Percentiles rank a stretch among this genome's conserved stretches.
These are phyloP conservation scores for Hyperopisus bebe DNA, from an alignment of 2,113 vertebrate species.

Conservation along the genomic window DNA sequence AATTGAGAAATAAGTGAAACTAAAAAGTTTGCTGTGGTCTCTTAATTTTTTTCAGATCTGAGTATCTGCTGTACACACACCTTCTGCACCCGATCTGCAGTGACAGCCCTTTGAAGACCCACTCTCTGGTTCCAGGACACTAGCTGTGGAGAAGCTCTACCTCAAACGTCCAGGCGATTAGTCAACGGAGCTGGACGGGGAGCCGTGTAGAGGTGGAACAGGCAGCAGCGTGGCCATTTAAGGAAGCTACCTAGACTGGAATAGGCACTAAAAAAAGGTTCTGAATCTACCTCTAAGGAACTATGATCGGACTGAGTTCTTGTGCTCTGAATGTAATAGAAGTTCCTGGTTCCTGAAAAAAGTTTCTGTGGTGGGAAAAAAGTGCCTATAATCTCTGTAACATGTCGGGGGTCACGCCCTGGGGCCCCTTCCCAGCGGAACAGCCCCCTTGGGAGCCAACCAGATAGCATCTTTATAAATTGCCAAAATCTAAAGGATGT, in stretches of 20 bases:
- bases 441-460: not conserved
- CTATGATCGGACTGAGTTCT: not conserved
- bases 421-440: not conserved
- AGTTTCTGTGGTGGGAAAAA: not conserved
- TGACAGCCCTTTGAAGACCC: not conserved
- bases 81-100: not conserved
- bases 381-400: not conserved
- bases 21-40: no score
- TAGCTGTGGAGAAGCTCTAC: not conserved
- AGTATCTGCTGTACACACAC: not conserved
- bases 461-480: not conserved
- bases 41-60: no score
- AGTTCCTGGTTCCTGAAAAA: not conserved
- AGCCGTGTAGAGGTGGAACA: not conserved
- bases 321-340: not conserved
- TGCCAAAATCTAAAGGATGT: not conserved
- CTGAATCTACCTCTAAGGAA: not conserved
- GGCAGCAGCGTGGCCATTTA: constrained; percentile 5
- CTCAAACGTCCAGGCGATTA: constrained; percentile 14
- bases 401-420: not conserved
- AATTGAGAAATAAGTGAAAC: no score
- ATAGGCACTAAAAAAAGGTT: not conserved
- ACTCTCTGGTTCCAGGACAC: not conserved
- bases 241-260: not conserved
- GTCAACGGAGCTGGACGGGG: not conserved